Evolutionary conservation across 2,888 invertebrate genomes (phyloP).

Genomic region (Tribolium freemani): DNA sequence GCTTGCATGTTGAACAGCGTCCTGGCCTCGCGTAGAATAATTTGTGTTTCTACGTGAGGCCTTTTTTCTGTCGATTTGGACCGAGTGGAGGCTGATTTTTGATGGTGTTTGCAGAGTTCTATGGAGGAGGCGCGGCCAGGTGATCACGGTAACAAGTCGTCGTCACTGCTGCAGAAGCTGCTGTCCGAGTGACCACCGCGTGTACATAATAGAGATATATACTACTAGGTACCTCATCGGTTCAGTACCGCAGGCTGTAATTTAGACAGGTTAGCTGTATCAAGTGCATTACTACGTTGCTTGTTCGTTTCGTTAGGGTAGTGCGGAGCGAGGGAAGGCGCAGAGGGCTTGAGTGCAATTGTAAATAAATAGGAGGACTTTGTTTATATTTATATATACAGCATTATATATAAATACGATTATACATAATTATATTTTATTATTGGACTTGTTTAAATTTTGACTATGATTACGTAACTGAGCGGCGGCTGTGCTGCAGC

Average conservation of each 20-base stretch:
- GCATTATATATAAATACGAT: conserved; percentile 55
- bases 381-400: conserved; percentile 76
- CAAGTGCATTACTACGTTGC: conserved; percentile 69
- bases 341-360: conserved; percentile 68
- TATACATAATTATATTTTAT: conserved; percentile 68
- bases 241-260: conserved; percentile 69
- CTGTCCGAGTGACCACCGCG: conserved; percentile 80
- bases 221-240: conserved; percentile 70
- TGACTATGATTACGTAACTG: conserved; percentile 43
- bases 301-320: conserved; percentile 65
- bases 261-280: conserved; percentile 70
- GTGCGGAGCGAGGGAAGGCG: conserved; percentile 62
- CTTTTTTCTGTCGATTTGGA: background rate
- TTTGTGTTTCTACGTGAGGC: background rate
- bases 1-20: conserved; percentile 50
- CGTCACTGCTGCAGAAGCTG: conserved; percentile 88
- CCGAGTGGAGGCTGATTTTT: background rate
- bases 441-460: conserved; percentile 63
- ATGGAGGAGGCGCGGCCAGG: conserved; percentile 82
- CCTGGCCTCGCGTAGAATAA: background rate
- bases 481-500: conserved; percentile 27
- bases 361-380: conserved; percentile 71
- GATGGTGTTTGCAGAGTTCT: conserved; percentile 74
- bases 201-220: conserved; percentile 69
- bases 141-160: conserved; percentile 81